Conservation (phyloP, 2,888 invertebrate species). For the Phyllotreta striolata region DNA sequence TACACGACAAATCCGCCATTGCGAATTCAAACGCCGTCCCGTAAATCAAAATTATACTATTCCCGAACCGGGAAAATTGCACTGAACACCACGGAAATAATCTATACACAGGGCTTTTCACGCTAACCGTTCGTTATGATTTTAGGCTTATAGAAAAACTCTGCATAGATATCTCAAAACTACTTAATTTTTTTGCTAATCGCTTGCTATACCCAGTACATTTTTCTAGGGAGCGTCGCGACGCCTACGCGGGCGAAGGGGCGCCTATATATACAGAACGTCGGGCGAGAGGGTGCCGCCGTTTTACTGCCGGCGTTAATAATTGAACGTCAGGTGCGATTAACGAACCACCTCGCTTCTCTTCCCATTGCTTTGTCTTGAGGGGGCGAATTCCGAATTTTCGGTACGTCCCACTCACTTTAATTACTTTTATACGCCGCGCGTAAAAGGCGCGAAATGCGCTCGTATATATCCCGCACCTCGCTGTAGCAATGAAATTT, state of each 20-base stretch:
- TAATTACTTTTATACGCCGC: constrained; percentile 8
- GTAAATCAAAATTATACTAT: constrained; percentile 61
- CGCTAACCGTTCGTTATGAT: no score
- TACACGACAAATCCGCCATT: constrained; percentile 56
- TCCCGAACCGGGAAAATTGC: constrained; percentile 47
- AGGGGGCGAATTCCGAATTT: constrained; percentile 50
- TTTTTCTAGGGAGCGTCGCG: no score
- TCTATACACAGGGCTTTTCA: no score
- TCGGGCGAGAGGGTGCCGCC: background rate
- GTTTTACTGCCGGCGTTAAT: constrained; percentile 57
- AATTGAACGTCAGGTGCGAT: constrained; percentile 60
- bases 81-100: no score
- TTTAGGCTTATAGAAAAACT: no score
- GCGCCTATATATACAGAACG: background rate
- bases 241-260: background rate
- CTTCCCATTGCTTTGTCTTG: constrained; percentile 39
- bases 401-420: constrained; percentile 19
- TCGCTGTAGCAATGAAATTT: background rate
- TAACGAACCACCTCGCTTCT: constrained; percentile 52
- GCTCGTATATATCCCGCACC: background rate
- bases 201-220: no score
- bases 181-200: no score
- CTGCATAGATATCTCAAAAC: no score
- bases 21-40: constrained; percentile 48
- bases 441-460: background rate